A percentile compares a stretch with the other conserved stretches of the same genome.
Evolutionary conservation across 2,888 invertebrate genomes (phyloP).

Genomic region (Dynastes grantii): DNA sequence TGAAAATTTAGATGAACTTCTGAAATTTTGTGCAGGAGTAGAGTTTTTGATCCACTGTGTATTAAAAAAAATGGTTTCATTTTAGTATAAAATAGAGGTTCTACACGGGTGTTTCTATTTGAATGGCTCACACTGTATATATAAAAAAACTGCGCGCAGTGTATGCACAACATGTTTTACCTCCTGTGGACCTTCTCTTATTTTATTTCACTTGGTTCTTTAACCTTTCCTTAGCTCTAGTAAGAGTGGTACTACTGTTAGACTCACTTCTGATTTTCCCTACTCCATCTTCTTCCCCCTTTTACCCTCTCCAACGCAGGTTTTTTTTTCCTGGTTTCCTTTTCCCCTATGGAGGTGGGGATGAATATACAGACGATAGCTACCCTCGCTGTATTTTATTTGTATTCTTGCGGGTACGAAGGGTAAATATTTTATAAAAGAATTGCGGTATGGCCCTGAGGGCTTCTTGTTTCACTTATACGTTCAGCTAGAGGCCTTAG

Average conservation of each 20-base stretch:
- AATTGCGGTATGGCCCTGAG: constrained; percentile 29
- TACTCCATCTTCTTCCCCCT: not conserved
- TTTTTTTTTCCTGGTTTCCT: not conserved
- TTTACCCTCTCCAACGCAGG: not conserved
- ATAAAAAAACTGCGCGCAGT: no score
- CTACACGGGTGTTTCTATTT: no score
- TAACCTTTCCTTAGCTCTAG: not conserved
- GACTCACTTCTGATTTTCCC: constrained; percentile 1
- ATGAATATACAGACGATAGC: not conserved
- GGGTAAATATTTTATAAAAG: constrained; percentile 44
- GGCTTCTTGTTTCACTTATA: constrained; percentile 18
- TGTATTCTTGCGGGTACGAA: constrained; percentile 42
- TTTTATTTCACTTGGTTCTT: constrained; percentile 36
- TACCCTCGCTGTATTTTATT: constrained; percentile 5
- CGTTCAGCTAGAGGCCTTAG: not conserved
- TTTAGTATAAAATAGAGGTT: no score
- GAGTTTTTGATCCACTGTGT: no score
- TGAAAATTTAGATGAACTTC: no score
- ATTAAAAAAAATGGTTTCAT: no score
- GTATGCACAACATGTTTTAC: not conserved
- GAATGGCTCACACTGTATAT: no score
- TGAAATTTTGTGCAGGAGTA: no score
- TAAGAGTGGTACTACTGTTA: not conserved
- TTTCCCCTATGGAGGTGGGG: not conserved
- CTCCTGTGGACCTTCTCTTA: not conserved